Base-by-base conservation (phyloP, 30 jellyfish, hydroid and myxozoan genomes). In the Nemopilema nomurai region DNA sequence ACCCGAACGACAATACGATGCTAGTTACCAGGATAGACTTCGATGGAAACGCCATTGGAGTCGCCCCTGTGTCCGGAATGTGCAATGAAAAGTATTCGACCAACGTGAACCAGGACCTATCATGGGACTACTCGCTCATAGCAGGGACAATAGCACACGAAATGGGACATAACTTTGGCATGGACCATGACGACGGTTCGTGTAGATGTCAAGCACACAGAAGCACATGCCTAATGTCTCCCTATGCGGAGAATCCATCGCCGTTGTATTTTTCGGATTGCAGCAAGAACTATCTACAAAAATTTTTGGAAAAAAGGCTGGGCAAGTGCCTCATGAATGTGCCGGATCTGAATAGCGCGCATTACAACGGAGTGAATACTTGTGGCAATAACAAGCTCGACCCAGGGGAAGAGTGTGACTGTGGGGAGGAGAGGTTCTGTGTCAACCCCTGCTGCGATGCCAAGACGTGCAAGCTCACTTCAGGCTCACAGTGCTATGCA, bases 101-200 rank as follows among this genome's bases (percentile, higher is more conserved):
- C 0, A 96, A 81, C 28, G 80, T 92, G n/a, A 86, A 86, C 51
- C 97, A 87, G 65, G 98, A 92, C 81, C 51, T 90, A 7, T 50
- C 84, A n/a, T 19, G 30, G 26, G 92, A 87, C 29, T 81, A 87
- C 28, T 67, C 67, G 9, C 71, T 62, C 18, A 69, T 88, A 28
- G 92, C 98, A 0, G 90, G 83, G 22, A 96, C 92, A 17, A 84
- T 92, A 73, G 91, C 97, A 1, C 98, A 92, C 49, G 98, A 92
- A 51, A 85, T 87, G 90, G 98, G 98, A 20, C 98, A 92, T 65
- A 92, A 87, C 71, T 32, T 92, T 6, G 97, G 97, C 28, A 92
- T 92, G 98, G 63, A 41, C 4, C 98, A 92, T 70, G 98, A 92
- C 72, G 30, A 28, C 9, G 78, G 57, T 0, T 51, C 62, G 4